phyloP scores from a whole-genome alignment of 2,888 invertebrate genomes.

The Rhopalosiphum nymphaeae region DNA sequence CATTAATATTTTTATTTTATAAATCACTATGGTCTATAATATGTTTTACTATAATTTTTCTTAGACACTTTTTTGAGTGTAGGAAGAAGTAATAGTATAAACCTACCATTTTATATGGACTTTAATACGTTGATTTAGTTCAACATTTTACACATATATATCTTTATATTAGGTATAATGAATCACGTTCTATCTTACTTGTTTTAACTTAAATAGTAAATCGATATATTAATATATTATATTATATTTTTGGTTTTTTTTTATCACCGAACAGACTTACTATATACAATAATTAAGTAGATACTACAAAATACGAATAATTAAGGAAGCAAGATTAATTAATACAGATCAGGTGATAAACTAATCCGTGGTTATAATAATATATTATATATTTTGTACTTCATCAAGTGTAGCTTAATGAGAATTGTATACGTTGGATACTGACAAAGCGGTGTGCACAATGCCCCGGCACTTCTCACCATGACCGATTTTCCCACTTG shows the following conservation, averaged over 20 bases:
- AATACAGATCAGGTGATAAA: neutral
- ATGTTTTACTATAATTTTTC: neutral
- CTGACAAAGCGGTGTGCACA: neutral
- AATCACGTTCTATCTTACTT: neutral
- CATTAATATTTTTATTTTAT: neutral
- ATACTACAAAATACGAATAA: neutral
- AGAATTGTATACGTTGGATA: neutral
- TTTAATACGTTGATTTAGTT: neutral
- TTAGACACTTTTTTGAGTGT: neutral
- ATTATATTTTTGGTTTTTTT: neutral
- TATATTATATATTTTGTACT: neutral
- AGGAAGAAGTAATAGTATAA: neutral
- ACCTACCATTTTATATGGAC: neutral
- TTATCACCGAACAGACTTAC: neutral
- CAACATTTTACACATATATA: neutral
- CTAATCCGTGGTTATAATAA: neutral
- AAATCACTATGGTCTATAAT: neutral
- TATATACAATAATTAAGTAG: neutral
- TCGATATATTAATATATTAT: neutral
- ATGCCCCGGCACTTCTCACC: neutral
- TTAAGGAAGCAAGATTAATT: neutral
- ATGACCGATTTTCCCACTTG: conserved; percentile 23
- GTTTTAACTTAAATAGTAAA: neutral
- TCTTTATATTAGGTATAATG: neutral
- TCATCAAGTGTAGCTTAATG: neutral